Base-by-base conservation (phyloP, 37 sponge, comb jelly and placozoan genomes). In the Hormiphora californensis region DNA sequence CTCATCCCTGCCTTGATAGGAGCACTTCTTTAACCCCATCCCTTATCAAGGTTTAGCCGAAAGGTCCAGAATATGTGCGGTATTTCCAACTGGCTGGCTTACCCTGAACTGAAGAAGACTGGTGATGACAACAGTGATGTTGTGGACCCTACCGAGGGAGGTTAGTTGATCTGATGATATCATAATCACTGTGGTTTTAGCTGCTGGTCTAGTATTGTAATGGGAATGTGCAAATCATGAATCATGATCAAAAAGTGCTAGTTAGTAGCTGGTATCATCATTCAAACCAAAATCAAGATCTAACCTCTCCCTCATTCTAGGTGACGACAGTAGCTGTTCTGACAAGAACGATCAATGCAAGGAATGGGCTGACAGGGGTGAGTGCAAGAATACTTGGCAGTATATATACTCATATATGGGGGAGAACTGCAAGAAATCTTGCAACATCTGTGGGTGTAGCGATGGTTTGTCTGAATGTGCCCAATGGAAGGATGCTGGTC, bases 21-120 rank as follows among this genome's bases (percentile, higher is more conserved):
- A n/a, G n/a, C n/a, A n/a, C n/a, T n/a, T n/a, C n/a, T n/a, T n/a
- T n/a, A n/a, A n/a, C n/a, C n/a, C n/a, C n/a, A n/a, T n/a, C 27
- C 61, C 27, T 4, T 57, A 28, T 57, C 3, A 23, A 57, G 61
- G 61, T 57, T 57, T 30, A 12, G 27, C 61, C n/a, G 61, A 12
- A 57, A 57, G 23, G 27, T 57, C 7, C 30, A 57, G 61, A 57
- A 57, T 30, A 57, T 57, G 61, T 57, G 61, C n/a, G 61, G 61
- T 5, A 57, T 57, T 15, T 57, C 61, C 7, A 57, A 57, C 61
- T 57, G 61, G 61, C 61, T 57, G 9, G 61, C 61, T 57, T 57
- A 57, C 61, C 61, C 61, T 12, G 27, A 12, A 15, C 9, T 57
- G 17, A 57, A 57, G 27, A 57, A 57, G 23, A 57, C 61, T 57